Evolutionary conservation across 1,140 invertebrate genomes (phyloP).

Genomic region (Aphaenogaster rudis): DNA sequence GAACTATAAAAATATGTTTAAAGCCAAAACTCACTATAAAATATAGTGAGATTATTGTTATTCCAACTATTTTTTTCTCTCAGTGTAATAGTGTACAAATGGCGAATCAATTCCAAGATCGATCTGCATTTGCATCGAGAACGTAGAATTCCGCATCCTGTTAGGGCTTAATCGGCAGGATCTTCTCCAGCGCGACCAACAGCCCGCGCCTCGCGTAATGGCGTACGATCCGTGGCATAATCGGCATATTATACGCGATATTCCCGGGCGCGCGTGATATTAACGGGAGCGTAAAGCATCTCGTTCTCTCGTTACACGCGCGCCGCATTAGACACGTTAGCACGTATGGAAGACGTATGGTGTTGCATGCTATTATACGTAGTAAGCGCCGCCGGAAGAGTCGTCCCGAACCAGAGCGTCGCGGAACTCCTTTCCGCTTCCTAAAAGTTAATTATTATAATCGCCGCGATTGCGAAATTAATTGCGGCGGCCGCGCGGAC

Average conservation of each 20-base stretch:
- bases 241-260: constrained; percentile 59
- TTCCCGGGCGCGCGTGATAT: constrained; percentile 43
- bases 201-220: constrained; percentile 39
- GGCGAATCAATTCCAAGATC: neutral
- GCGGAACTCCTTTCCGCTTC: constrained; percentile 57
- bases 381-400: constrained; percentile 56
- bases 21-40: too few relatives aligned
- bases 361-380: constrained; percentile 59
- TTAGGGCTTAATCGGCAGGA: constrained; percentile 47
- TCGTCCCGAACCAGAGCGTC: constrained; percentile 64
- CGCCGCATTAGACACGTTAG: constrained; percentile 60
- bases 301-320: constrained; percentile 59
- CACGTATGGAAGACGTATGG: constrained; percentile 26
- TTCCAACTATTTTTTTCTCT: too few relatives aligned
- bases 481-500: constrained; percentile 49
- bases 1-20: too few relatives aligned
- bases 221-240: constrained; percentile 55
- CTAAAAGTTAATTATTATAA: constrained; percentile 70
- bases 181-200: constrained; percentile 39
- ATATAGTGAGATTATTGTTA: too few relatives aligned
- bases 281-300: constrained; percentile 76
- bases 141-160: constrained; percentile 37
- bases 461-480: constrained; percentile 60
- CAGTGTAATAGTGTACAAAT: neutral
- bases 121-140: constrained; percentile 21